A percentile compares a stretch with the other conserved stretches of the same genome.
Evolutionary conservation across 2,797 vertebrate species (phyloP).

Genomic region (Siniperca undulata): DNA sequence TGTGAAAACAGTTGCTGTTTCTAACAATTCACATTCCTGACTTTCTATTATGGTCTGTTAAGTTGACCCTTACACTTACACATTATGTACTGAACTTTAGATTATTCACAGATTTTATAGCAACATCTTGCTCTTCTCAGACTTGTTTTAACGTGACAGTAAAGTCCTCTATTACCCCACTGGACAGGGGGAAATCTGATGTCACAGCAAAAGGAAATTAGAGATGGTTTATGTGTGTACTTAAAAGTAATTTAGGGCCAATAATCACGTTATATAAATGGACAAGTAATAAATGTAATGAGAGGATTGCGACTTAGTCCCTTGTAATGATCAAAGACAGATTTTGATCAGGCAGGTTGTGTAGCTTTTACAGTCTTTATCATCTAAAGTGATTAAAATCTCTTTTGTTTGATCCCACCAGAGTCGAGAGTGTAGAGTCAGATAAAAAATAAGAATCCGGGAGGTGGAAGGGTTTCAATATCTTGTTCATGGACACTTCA

Average conservation of each 20-base stretch:
- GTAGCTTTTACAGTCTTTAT: not conserved
- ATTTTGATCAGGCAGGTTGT: not conserved
- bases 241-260: constrained; percentile 10
- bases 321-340: not conserved
- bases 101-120: not conserved
- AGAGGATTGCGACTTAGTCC: not conserved
- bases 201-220: constrained; percentile 7
- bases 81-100: not conserved
- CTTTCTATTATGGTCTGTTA: not conserved
- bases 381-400: not conserved
- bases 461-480: not conserved
- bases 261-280: constrained; percentile 9
- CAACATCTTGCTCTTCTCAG: not conserved
- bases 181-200: not conserved
- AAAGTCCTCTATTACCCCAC: not conserved
- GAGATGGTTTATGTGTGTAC: constrained; percentile 5
- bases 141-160: not conserved
- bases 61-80: not conserved
- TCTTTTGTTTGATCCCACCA: not conserved
- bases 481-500: not conserved
- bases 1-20: not conserved
- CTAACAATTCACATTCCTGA: not conserved
- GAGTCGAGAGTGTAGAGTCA: not conserved
- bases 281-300: not conserved
- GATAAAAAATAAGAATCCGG: not conserved